Evolutionary conservation across 1,140 invertebrate species (phyloP), one percentile per base, ranked within the genome.

Genomic region (Brevipalpus yothersi): DNA sequence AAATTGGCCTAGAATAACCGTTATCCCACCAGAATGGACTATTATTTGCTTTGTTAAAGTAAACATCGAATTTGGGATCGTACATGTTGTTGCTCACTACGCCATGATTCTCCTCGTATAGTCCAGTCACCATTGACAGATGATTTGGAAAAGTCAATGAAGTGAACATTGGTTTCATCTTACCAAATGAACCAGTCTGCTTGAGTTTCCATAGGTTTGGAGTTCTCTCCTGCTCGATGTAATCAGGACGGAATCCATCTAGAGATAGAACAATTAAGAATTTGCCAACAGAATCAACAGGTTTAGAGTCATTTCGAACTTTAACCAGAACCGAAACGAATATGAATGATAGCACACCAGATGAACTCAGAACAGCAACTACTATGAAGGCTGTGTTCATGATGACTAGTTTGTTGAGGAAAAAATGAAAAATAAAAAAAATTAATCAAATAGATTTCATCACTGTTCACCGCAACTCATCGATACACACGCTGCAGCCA

Each of bases 121-220:
- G 58, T 13, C 76, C 69, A 15, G 69, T 69, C 0, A 65, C 69
- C 21, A 69, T 66, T 40, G 65, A 62, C 41, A 62, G 64, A 61
- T 69, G 69, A 61, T 69, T 70, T 4, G 69, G 69, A 40, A 66
- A 66, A 13, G 68, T 69, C 61, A 69, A 69, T 1, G 82, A 82
- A 0, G 78, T 72, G 70, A 82, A 85, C 40, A 77, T 72, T 65
- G 81, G 11, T 58, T 69, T 73, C 76, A 85, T 79, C n/a, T 45
- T 45, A 4, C 43, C 43, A 45, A 17, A 15, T 45, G 43, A 13
- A 15, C 43, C 43, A 4, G 2, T 10, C 43, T 45, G 43, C 43
- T 45, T 45, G 43, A 45, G 43, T 45, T 13, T 15, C 43, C 43
- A 45, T 17, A 45, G 43, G 15, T 13, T 45, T 10, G 43, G 43